Evolutionary conservation across 2,797 vertebrate species (phyloP).

Genomic region (Gorsachius magnificus): DNA sequence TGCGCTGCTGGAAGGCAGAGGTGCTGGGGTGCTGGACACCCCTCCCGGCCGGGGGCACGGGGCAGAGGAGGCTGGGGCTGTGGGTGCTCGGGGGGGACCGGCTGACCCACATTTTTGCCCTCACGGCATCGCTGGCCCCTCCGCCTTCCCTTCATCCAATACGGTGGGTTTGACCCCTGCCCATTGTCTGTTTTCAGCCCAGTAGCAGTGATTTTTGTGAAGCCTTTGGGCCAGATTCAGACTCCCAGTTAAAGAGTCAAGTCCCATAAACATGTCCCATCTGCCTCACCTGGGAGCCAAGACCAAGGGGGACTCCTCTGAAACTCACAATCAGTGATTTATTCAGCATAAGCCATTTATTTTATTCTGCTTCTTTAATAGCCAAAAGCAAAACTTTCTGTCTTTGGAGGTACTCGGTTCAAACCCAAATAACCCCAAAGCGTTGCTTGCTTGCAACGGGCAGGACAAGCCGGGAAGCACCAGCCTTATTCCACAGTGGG

Average conservation of each 20-base stretch:
- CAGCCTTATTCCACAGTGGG: neutral
- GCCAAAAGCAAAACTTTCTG: neutral
- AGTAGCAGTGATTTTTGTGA: neutral
- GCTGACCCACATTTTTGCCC: neutral
- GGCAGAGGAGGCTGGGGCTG: neutral
- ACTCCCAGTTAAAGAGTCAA: neutral
- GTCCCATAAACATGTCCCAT: neutral
- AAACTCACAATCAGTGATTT: constrained; percentile 19
- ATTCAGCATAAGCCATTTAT: constrained; percentile 20
- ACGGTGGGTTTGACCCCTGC: neutral
- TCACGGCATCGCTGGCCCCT: accelerated
- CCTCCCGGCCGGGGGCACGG: accelerated
- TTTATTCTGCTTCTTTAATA: neutral
- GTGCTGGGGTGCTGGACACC: neutral
- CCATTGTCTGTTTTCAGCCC: neutral
- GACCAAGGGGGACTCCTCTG: neutral
- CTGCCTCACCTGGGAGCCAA: neutral
- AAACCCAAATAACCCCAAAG: neutral
- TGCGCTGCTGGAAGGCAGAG: neutral
- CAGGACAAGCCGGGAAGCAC: neutral
- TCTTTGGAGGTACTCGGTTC: neutral
- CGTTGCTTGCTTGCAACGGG: neutral
- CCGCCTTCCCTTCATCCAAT: neutral
- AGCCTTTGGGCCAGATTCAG: neutral
- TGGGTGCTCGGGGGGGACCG: accelerated